A percentile compares a stretch with the other conserved stretches of the same genome.
phyloP scores from a whole-genome alignment of 2,888 invertebrate genomes.

The Mesochorus sp. region DNA sequence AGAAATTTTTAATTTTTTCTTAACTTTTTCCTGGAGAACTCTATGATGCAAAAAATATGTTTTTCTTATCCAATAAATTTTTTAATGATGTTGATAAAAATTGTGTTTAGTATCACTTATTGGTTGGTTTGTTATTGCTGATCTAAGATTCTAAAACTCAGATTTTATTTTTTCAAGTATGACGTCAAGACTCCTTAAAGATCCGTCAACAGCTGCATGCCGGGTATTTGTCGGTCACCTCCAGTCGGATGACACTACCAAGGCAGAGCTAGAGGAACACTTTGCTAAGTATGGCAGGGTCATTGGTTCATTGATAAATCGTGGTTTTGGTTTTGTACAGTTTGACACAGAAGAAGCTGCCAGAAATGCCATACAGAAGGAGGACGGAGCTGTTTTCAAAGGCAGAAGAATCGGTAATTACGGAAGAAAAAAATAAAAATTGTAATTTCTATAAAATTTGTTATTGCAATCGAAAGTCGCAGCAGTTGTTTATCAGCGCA shows the following conservation, averaged over 20 bases:
- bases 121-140: too few species aligned
- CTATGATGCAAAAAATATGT: too few species aligned
- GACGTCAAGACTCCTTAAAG: constrained; percentile 83
- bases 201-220: constrained; percentile 88
- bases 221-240: constrained; percentile 93
- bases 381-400: constrained; percentile 88
- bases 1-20: too few species aligned
- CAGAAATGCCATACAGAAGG: constrained; percentile 88
- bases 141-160: too few species aligned
- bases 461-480: too few species aligned
- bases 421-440: too few species aligned
- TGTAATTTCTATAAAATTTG: too few species aligned
- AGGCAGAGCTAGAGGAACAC: constrained; percentile 88
- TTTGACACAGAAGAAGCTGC: constrained; percentile 90
- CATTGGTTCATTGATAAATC: constrained; percentile 87
- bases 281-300: constrained; percentile 90
- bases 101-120: too few species aligned
- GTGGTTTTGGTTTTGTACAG: constrained; percentile 94
- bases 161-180: constrained; percentile 47
- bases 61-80: too few species aligned
- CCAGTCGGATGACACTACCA: constrained; percentile 86
- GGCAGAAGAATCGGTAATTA: constrained; percentile 89
- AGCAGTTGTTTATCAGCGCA: too few species aligned
- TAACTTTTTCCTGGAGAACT: too few species aligned
- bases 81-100: too few species aligned